Evolutionary conservation across 2,888 invertebrate species (phyloP).

Genomic region (Ashinkailepas kermadecensis): DNA sequence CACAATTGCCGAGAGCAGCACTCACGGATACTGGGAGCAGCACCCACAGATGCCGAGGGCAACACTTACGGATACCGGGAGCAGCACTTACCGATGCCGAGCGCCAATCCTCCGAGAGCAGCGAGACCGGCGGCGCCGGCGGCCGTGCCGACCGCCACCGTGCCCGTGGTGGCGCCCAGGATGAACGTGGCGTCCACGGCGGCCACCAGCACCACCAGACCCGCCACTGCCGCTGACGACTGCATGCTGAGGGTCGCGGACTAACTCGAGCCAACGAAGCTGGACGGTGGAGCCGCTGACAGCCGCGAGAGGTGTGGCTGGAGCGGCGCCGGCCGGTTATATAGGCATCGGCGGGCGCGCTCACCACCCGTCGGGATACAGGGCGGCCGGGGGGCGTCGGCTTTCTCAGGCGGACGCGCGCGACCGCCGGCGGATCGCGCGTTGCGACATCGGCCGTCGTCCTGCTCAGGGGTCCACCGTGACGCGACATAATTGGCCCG

Average conservation of each 20-base stretch:
- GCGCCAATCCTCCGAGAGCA: background rate
- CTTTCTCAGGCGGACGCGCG: background rate
- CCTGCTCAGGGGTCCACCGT: too few species aligned
- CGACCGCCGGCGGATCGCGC: too few species aligned
- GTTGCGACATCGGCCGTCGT: background rate
- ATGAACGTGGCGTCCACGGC: background rate
- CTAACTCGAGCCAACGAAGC: too few species aligned
- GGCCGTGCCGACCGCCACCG: background rate
- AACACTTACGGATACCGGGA: too few species aligned
- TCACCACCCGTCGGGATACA: too few species aligned
- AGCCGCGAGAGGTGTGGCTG: background rate
- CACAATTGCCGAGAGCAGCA: too few species aligned
- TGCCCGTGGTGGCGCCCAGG: background rate
- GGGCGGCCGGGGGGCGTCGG: too few species aligned
- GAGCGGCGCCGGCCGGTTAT: background rate
- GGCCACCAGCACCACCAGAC: background rate
- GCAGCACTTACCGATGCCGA: too few species aligned
- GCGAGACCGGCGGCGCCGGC: background rate
- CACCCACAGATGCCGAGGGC: too few species aligned
- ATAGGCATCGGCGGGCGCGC: too few species aligned
- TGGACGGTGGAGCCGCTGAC: background rate
- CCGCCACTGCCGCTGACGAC: background rate
- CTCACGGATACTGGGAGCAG: too few species aligned
- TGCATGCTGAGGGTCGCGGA: background rate
- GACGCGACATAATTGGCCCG: too few species aligned